phyloP scores from a whole-genome alignment of 2,888 invertebrate genomes.

The Bellardia bayeri region DNA sequence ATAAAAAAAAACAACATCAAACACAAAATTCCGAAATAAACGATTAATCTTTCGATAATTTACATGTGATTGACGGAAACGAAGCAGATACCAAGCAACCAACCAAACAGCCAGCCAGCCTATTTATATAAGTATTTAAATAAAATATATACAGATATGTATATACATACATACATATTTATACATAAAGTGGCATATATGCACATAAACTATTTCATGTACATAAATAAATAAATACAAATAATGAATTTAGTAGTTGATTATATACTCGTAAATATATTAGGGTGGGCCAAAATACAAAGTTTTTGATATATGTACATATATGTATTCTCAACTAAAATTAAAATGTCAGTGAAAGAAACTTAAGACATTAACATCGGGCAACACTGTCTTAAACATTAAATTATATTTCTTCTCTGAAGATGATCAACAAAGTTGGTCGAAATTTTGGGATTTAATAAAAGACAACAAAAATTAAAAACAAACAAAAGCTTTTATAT shows the following conservation, averaged over 20 bases:
- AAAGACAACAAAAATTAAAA: no score
- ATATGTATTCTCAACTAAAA: no score
- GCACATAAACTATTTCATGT: constrained; percentile 1
- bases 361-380: no score
- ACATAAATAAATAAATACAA: neutral
- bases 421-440: no score
- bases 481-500: no score
- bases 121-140: constrained; percentile 19
- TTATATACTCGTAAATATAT: neutral
- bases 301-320: no score
- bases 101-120: constrained; percentile 20
- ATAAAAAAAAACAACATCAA: constrained; percentile 79
- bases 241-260: neutral
- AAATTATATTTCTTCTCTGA: no score
- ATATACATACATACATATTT: neutral
- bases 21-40: constrained; percentile 81
- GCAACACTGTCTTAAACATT: no score
- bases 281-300: no score
- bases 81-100: constrained; percentile 77
- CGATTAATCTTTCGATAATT: constrained; percentile 83
- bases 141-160: neutral
- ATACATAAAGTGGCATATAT: constrained; percentile 18
- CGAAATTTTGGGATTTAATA: no score
- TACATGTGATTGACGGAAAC: constrained; percentile 83
- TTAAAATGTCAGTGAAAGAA: no score